Base-by-base conservation (phyloP, 2,888 invertebrate species). In the Itoplectis maculator region DNA sequence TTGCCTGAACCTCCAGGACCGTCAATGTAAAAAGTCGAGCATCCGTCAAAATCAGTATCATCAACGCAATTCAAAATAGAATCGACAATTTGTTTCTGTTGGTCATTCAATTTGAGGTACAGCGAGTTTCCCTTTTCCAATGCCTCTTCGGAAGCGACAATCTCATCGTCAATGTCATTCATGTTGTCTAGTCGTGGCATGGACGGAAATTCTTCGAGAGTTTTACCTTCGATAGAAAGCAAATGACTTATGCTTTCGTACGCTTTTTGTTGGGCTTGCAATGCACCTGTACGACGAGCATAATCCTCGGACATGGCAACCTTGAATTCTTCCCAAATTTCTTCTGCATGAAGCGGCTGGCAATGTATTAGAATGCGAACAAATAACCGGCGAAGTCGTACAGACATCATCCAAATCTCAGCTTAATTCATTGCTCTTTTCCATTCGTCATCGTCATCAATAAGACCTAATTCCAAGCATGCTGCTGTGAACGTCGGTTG, bases 381-480 rank as follows among this genome's bases (percentile, higher is more conserved):
- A 15, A 59, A 37, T 59, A 37, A 59, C n/a, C n/a, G 29, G 29
- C 37, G 59, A 3, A 59, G 29, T n/a, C 35, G 59, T 35, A n/a
- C 23, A 15, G 59, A 35, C 84, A 78, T 76, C 70, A 79, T 82
- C 51, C 85, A 83, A 45, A 90, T 86, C 59, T 79, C 70, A 37
- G 66, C 79, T 66, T 74, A 51, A 15, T 72, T 49, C 65, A 81
- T 83, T 80, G 78, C 76, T 72, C 66, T 63, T 42, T 13, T 66
- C 83, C 75, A 84, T 65, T 73, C 74, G 2, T 76, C 74, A 37
- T 80, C 79, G 79, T 92, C 87, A 59, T 87, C 87, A 0, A 91
- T 75, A 8, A 93, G 82, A 65, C 86, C 81, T 45, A 85, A 72
- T 29, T 75, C 79, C 35, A 77, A 49, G 20, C 87, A 88, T 42